phyloP scores from a whole-genome alignment of 2,113 vertebrate species.

The Gnathonemus echidnorhynchus region DNA sequence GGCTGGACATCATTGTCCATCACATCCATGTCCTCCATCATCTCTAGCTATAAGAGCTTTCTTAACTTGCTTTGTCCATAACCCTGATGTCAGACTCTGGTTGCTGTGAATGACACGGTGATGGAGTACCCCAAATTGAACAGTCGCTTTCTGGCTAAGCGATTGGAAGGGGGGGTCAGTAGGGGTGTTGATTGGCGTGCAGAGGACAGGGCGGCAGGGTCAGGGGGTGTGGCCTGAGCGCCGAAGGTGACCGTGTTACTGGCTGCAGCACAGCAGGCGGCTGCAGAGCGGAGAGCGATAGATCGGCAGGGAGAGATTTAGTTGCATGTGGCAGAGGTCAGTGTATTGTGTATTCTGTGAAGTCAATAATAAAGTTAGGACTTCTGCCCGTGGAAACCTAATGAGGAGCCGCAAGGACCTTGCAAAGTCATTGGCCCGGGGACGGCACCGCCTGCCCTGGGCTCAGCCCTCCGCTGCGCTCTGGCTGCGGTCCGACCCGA shows the following conservation, averaged over 20 bases:
- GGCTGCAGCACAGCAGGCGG: constrained; percentile 66
- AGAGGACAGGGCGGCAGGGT: background rate
- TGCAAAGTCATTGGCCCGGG: constrained; percentile 92
- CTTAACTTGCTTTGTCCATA: background rate
- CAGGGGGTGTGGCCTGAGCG: constrained; percentile 32
- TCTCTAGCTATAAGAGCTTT: background rate
- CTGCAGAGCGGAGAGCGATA: constrained; percentile 83
- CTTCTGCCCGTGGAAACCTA: constrained; percentile 94
- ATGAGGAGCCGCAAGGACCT: constrained; percentile 95
- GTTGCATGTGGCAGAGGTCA: constrained; percentile 96
- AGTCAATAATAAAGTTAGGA: constrained; percentile 99
- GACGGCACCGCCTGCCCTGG: constrained; percentile 62
- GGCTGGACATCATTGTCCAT: background rate
- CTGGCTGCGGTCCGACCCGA: constrained; percentile 51
- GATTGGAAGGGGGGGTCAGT: background rate
- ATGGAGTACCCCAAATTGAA: background rate
- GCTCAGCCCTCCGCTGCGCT: constrained; percentile 53
- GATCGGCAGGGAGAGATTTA: constrained; percentile 93
- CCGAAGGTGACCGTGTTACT: constrained; percentile 65
- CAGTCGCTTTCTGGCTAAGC: background rate
- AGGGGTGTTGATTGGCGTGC: background rate
- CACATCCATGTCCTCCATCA: background rate
- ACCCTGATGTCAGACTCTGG: background rate
- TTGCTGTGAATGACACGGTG: background rate
- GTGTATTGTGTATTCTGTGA: constrained; percentile 99